A percentile compares a stretch with the other conserved stretches of the same genome.
Conservation (phyloP, 2,113 vertebrate species). For the Dipodomys spectabilis region DNA sequence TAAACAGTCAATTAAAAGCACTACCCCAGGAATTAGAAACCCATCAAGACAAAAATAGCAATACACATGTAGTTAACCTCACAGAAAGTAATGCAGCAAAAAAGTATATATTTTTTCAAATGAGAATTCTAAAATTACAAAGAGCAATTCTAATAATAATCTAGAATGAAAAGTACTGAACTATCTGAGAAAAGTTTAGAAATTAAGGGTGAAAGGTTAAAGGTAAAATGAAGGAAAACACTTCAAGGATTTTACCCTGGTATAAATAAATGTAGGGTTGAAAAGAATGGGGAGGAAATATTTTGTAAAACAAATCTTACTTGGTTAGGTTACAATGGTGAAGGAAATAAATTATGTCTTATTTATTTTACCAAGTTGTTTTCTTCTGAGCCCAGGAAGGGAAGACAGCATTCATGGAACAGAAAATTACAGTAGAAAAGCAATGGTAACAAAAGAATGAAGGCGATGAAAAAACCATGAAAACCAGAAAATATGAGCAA, state of each 20-base stretch:
- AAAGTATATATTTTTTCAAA: too few relatives aligned
- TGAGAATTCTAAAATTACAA: background rate
- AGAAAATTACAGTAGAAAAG: background rate
- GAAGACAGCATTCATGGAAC: background rate
- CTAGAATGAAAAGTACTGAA: background rate
- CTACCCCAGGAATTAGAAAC: too few relatives aligned
- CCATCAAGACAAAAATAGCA: too few relatives aligned
- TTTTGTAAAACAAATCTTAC: background rate
- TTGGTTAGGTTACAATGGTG: background rate
- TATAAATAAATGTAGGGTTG: background rate
- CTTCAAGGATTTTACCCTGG: background rate
- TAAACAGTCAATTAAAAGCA: too few relatives aligned
- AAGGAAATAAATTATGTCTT: background rate
- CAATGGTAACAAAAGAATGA: background rate
- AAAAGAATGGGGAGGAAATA: background rate
- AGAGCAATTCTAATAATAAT: background rate
- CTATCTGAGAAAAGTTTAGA: background rate
- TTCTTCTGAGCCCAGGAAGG: background rate
- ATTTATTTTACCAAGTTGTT: background rate
- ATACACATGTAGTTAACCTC: fast-evolving
- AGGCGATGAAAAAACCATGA: background rate
- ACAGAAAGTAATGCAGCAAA: background rate
- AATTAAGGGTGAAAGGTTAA: background rate
- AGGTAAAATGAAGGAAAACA: background rate
- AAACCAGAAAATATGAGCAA: background rate